Base-by-base conservation (phyloP, 2,797 vertebrate species). In the Chloroceryle inda region DNA sequence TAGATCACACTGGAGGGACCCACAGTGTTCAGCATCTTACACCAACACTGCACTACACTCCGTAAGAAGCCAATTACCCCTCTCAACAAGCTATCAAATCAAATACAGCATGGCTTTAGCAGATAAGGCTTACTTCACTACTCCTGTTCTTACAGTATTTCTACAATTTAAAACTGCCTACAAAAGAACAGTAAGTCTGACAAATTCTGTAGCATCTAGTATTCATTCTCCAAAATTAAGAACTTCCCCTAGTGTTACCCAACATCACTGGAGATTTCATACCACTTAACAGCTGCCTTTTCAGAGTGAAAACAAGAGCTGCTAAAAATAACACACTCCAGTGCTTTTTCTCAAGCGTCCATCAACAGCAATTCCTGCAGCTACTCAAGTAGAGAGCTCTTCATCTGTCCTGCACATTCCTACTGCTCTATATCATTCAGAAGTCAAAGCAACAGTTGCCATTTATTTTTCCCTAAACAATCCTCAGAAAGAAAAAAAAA, bases 291-390 rank as follows among this genome's bases (percentile, higher is more conserved):
- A 80, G 88, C 85, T 90, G 94, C 87, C 47, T 91, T 85, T 92
- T 15, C 3, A 76, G 80, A 69, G 44, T 29, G 49, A 90, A 93
- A 97, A 90, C 71, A 96, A 94, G 95, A 92, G 83, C 71, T 50
- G 63, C 92, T 94, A 95, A 96, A 92, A 95, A 94, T 96, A 96
- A 76, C 94, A 53, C 4, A 22, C 13, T 78, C 56, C 42, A 24
- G 31, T 68, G 80, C 55, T 86, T 88, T 45, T 85, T 59, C 88
- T 72, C 38, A 24, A 83, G 63, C 67, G 88, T 67, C 89, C 63
- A 77, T 84, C 89, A 88, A 21, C 45, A 66, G 59, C 63, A 78
- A 37, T 3, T 80, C 84, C 52, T 49, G 85, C 53, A 83, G 53
- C 23, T n/a, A 49, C 53, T 92, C 19, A 17, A 62, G 72, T 2